Conservation (phyloP, 2,797 vertebrate species). For the Pangasius sanitwongsei region DNA sequence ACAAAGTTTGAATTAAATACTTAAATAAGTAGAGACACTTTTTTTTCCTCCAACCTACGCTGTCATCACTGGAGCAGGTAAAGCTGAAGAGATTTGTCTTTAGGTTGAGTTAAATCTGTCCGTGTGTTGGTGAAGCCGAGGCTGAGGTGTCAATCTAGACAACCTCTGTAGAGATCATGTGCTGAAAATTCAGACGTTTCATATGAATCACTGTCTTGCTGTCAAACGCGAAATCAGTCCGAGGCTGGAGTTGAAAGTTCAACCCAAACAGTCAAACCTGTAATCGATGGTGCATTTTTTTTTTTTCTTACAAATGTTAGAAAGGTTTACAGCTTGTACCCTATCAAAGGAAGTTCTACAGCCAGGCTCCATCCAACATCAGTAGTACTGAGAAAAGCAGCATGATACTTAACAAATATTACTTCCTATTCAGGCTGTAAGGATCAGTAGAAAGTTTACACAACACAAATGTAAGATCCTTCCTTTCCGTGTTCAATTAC, state of each 20-base stretch:
- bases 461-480: not conserved
- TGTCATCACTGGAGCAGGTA: not conserved
- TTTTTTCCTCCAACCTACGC: not conserved
- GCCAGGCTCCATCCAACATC: not conserved
- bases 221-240: not conserved
- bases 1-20: slow-evolving; percentile 4
- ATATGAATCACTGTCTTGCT: not conserved
- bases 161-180: not conserved
- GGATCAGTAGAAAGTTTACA: not conserved
- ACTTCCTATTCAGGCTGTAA: not conserved
- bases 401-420: not conserved
- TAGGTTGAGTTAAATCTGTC: not conserved
- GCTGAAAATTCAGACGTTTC: not conserved
- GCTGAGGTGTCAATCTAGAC: not conserved
- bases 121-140: not conserved
- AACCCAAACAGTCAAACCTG: not conserved
- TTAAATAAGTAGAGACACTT: not conserved
- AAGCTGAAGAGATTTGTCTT: not conserved
- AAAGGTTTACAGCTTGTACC: not conserved
- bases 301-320: not conserved
- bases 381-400: not conserved
- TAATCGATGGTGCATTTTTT: not conserved
- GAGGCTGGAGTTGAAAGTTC: not conserved
- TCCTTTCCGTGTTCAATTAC: not conserved
- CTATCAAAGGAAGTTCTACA: not conserved